Conservation (phyloP, 2,113 vertebrate species). For the Plotosus lineatus region DNA sequence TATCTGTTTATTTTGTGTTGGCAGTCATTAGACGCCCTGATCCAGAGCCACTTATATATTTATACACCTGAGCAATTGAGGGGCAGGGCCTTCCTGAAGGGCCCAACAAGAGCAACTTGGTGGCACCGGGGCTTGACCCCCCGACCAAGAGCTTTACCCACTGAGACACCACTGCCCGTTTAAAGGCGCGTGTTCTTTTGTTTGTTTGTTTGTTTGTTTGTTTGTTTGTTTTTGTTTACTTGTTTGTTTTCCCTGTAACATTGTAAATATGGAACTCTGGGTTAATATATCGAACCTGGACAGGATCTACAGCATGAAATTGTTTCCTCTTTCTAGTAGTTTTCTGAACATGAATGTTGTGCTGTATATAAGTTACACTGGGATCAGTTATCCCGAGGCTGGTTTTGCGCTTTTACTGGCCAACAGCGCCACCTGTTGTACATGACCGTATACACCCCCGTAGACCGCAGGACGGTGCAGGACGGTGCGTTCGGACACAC, state of each 20-base stretch:
- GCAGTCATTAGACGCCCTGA: no score
- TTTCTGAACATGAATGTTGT: not conserved
- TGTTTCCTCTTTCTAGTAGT: not conserved
- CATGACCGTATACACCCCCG: not conserved
- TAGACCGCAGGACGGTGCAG: no score
- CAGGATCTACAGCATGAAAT: not conserved
- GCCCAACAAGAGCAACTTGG: no score
- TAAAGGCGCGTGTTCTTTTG: not conserved
- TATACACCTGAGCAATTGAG: no score
- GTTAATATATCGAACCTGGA: not conserved
- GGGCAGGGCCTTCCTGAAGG: no score
- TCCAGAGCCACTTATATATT: no score
- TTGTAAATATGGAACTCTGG: not conserved
- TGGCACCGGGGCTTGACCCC: no score
- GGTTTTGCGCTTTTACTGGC: constrained; percentile 51
- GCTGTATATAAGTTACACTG: not conserved
- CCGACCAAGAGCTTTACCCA: no score
- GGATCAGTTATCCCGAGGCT: not conserved
- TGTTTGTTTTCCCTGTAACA: not conserved
- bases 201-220: not conserved
- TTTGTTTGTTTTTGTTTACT: not conserved
- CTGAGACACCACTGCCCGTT: no score
- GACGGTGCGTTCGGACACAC: no score
- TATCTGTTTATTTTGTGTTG: no score
- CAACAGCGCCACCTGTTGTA: constrained; percentile 71